phyloP scores from a whole-genome alignment of 2,888 invertebrate genomes.

The Teinopalpus imperialis region DNA sequence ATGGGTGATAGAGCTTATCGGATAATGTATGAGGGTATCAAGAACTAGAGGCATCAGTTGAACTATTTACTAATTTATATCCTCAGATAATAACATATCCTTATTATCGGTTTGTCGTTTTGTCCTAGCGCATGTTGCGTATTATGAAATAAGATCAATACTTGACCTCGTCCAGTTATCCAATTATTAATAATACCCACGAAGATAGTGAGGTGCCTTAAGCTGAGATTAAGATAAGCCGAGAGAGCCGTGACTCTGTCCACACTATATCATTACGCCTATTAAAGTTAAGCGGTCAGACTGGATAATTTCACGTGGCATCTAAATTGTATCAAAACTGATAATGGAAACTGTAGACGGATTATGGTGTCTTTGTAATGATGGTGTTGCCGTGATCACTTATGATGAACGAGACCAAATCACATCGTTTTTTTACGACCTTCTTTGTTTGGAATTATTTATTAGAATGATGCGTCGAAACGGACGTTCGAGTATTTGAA shows the following conservation, averaged over 20 bases:
- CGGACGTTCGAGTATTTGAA: too few species aligned
- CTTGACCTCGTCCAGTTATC: conserved; percentile 67
- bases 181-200: conserved; percentile 76
- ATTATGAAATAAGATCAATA: conserved; percentile 50
- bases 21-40: too few species aligned
- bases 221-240: conserved; percentile 74
- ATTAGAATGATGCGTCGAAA: too few species aligned
- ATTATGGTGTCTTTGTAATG: conserved; percentile 58
- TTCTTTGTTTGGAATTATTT: conserved; percentile 4
- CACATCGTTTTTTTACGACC: not conserved
- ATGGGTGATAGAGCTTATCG: too few species aligned
- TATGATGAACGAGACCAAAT: not conserved
- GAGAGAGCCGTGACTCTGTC: conserved; percentile 42
- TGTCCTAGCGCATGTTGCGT: too few species aligned
- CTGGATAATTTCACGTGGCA: conserved; percentile 56
- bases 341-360: conserved; percentile 51
- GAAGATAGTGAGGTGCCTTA: conserved; percentile 62
- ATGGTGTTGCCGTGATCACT: conserved; percentile 2
- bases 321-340: conserved; percentile 73
- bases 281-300: conserved; percentile 55
- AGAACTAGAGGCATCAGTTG: too few species aligned
- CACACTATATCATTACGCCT: conserved; percentile 67
- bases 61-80: too few species aligned
- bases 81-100: too few species aligned
- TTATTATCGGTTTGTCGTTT: too few species aligned